Evolutionary conservation across 2,888 invertebrate species (phyloP).

Genomic region (Drosophila mercatorum): DNA sequence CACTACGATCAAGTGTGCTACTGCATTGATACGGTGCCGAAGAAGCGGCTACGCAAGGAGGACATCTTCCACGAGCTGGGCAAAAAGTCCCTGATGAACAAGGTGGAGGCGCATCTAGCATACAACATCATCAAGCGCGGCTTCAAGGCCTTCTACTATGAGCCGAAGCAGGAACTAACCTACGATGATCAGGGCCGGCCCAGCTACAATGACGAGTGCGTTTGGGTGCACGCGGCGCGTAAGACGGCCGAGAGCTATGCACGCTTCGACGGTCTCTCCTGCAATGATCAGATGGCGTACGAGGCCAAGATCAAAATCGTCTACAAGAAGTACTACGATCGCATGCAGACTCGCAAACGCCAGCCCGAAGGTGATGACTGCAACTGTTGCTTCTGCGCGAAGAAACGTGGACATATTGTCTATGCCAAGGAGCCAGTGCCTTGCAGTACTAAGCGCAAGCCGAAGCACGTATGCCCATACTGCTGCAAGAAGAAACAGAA

Average conservation of each 20-base stretch:
- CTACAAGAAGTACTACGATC: conserved; percentile 82
- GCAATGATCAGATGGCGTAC: conserved; percentile 73
- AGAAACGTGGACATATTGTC: conserved; percentile 77
- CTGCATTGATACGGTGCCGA: conserved; percentile 74
- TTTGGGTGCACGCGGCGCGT: conserved; percentile 82
- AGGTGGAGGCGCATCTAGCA: conserved; percentile 82
- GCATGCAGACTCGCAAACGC: conserved; percentile 75
- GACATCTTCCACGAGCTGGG: conserved; percentile 81
- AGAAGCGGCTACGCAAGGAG: conserved; percentile 81
- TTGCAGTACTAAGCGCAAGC: conserved; percentile 65
- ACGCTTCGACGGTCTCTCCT: conserved; percentile 78
- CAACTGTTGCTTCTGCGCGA: conserved; percentile 82
- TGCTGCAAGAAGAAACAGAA: conserved; percentile 75
- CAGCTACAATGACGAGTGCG: conserved; percentile 77
- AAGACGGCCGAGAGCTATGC: conserved; percentile 80
- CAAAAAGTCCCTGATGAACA: conserved; percentile 82
- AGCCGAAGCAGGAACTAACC: conserved; percentile 64
- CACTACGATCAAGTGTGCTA: conserved; percentile 83
- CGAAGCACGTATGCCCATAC: conserved; percentile 70
- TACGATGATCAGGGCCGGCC: conserved; percentile 63
- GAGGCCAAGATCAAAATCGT: conserved; percentile 79
- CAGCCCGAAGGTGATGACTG: conserved; percentile 78
- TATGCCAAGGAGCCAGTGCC: conserved; percentile 73
- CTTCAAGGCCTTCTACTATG: conserved; percentile 83
- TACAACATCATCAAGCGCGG: conserved; percentile 82